Base-by-base conservation (phyloP, 2,113 vertebrate species). In the Campylorhamphus procurvoides region DNA sequence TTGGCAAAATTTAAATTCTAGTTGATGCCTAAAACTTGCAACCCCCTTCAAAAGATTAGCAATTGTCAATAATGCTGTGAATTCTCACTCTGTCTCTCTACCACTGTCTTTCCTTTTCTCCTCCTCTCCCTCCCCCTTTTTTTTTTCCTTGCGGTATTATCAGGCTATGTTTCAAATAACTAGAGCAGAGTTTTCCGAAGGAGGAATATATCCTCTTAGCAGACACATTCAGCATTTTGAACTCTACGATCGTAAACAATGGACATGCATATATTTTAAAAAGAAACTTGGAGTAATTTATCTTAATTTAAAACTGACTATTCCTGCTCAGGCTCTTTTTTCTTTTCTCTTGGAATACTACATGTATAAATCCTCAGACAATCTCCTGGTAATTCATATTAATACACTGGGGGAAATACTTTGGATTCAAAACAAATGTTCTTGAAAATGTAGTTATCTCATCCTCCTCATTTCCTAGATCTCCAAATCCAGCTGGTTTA, bases 351-450 rank as follows among this genome's bases (percentile, higher is more conserved):
- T 94, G 85, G 84, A 96, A 86, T 96, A 75, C 76, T 92, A 42
- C 69, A 42, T 37, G 52, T 95, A 93, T 96, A 96, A 92, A 97
- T 96, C 94, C 84, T 96, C 72, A 96, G 83, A 95, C 73, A 64
- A 84, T 89, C 92, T 96, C 95, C 62, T 95, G 92, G 87, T 96
- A 95, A 96, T 96, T 93, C 92, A 66, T 95, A 78, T 87, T 94
- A 94, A 92, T 96, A 84, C 90, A 94, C 80, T 87, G 64, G 95
- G 92, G 93, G 66, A 97, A 96, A 94, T 74, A 71, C 75, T 96
- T 96, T 96, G 95, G 91, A 96, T 92, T 96, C 87, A 94, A 92
- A 97, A 95, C 91, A 95, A 97, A 96, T 94, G 94, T 94, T 96
- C 95, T 96, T 1, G 4, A 62, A 93, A 95, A 93, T 89, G 83